Evolutionary conservation across 1,140 invertebrate genomes (phyloP).

Genomic region (Drosophila punjabiensis): DNA sequence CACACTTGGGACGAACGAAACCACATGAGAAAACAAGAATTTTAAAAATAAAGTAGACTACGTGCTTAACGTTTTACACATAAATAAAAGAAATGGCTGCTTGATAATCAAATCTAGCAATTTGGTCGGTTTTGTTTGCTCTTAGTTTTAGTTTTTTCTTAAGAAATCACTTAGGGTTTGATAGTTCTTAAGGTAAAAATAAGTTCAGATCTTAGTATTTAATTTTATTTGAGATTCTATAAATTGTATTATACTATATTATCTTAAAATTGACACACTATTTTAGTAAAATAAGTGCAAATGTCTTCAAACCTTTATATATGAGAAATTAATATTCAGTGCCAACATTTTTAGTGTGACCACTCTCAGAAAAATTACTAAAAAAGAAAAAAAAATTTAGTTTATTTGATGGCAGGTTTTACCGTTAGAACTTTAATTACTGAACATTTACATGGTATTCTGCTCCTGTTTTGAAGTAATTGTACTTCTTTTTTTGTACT

Average conservation of each 20-base stretch:
- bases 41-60: slow-evolving; percentile 15
- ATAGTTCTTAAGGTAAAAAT: not conserved
- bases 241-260: not conserved
- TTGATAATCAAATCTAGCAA: not conserved
- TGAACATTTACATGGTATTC: not conserved
- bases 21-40: slow-evolving; percentile 17
- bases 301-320: too few relatives aligned
- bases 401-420: not conserved
- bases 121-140: not conserved
- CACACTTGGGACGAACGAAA: not conserved
- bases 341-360: not conserved
- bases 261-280: not conserved
- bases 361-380: not conserved
- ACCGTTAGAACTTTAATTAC: not conserved
- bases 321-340: not conserved
- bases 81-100: not conserved
- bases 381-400: not conserved
- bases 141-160: not conserved
- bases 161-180: not conserved
- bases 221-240: not conserved
- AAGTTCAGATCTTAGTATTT: not conserved
- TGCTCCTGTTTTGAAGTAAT: not conserved
- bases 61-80: not conserved
- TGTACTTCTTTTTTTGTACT: not conserved
- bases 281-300: not conserved